A percentile compares a stretch with the other conserved stretches of the same genome.
Conservation (phyloP, 2,888 invertebrate species). For the Calliopum simillimum region DNA sequence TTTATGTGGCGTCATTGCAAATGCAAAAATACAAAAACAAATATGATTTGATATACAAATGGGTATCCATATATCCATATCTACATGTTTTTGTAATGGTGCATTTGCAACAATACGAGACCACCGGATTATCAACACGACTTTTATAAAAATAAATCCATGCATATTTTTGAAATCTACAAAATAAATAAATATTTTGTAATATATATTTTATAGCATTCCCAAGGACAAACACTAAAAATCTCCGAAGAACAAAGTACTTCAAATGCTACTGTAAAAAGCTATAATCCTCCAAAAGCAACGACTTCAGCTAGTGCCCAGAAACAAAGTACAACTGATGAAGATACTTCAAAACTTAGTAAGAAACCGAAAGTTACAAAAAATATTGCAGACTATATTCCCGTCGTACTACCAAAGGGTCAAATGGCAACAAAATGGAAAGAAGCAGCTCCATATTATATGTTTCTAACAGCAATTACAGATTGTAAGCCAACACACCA, state of each 20-base stretch:
- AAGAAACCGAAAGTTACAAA: conserved; percentile 62
- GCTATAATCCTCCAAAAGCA: not conserved
- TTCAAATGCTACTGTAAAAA: conserved; percentile 38
- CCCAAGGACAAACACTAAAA: not conserved
- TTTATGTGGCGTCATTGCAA: no score
- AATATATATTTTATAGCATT: not conserved
- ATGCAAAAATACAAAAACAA: no score
- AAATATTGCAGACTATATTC: conserved; percentile 67
- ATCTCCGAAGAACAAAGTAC: conserved; percentile 36
- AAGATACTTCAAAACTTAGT: conserved; percentile 53
- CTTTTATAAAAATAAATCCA: no score
- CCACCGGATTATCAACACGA: no score
- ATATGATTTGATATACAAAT: no score
- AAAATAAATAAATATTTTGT: not conserved
- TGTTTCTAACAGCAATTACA: conserved; percentile 81
- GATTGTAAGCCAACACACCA: conserved; percentile 73
- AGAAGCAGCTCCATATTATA: conserved; percentile 77
- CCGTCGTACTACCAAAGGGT: conserved; percentile 72
- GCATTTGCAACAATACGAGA: no score
- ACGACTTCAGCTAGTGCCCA: conserved; percentile 23
- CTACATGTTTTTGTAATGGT: no score
- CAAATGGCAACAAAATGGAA: conserved; percentile 76
- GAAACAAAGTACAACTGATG: not conserved
- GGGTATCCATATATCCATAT: no score
- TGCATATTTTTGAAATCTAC: no score